These are phyloP conservation scores for Drosophila watanabei DNA, from an alignment of 1,140 invertebrate genomes.

Conservation along the genomic window DNA sequence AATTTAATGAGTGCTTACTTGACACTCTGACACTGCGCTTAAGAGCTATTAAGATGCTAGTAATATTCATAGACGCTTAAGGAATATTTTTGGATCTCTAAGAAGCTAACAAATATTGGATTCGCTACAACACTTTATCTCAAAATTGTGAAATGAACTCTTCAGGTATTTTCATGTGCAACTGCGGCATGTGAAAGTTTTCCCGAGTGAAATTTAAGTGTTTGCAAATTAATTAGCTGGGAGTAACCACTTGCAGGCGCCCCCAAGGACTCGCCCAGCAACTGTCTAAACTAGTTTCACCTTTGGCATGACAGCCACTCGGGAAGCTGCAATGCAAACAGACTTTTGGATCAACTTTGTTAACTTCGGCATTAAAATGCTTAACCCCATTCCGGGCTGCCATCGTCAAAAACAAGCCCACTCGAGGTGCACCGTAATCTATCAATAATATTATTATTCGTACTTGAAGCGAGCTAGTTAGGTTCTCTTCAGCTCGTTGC, in stretches of 20 bases:
- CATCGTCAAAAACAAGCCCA: conserved; percentile 44
- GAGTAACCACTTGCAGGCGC: conserved; percentile 6
- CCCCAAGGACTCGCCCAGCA: conserved; percentile 9
- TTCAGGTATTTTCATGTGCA: not conserved
- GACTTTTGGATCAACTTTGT: conserved; percentile 49
- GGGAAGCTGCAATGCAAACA: conserved; percentile 39
- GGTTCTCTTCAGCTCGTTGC: conserved; percentile 41
- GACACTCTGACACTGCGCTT: not conserved
- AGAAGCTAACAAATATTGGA: not conserved
- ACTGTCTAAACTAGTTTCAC: conserved; percentile 37
- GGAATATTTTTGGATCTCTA: too few species aligned
- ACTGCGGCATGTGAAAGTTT: not conserved
- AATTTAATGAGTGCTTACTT: not conserved
- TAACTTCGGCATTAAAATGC: conserved; percentile 44
- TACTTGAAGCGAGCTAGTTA: conserved; percentile 47
- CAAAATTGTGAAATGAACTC: not conserved
- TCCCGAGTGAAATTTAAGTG: not conserved
- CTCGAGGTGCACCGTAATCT: conserved; percentile 65
- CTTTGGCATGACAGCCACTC: conserved; percentile 38
- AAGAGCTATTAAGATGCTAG: not conserved
- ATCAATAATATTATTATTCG: conserved; percentile 79
- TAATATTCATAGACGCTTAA: not conserved
- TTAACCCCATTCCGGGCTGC: conserved; percentile 45
- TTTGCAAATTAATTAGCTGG: conserved; percentile 31
- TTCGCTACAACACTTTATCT: not conserved